Conservation (phyloP, 2,113 vertebrate genomes). For the Thinocorus orbignyianus region DNA sequence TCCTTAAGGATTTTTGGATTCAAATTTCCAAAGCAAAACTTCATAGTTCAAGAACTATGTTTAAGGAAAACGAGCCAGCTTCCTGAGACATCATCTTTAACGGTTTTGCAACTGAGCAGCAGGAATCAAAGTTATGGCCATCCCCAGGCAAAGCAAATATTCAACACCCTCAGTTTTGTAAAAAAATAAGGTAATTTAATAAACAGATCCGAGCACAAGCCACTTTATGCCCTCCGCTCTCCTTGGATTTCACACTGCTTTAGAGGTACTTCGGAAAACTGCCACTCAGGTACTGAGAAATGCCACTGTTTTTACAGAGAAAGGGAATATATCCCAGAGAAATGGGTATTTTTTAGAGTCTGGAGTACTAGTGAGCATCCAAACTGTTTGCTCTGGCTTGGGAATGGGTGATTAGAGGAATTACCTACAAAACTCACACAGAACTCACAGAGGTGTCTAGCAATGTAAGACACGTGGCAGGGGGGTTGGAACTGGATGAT, state of each 20-base stretch:
- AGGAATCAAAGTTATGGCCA: not conserved
- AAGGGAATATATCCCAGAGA: not conserved
- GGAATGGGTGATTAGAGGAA: not conserved
- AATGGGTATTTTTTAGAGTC: not conserved
- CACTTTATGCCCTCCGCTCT: not conserved
- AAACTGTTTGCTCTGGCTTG: not conserved
- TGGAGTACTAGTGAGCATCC: not conserved
- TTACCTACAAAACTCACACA: not conserved
- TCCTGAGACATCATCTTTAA: not conserved
- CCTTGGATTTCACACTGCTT: not conserved
- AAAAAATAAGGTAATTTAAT: conserved; percentile 34
- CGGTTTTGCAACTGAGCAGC: not conserved
- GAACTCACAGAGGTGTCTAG: not conserved
- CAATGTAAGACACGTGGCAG: not conserved
- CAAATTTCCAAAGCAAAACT: not conserved
- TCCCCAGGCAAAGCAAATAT: not conserved
- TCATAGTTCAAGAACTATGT: not conserved
- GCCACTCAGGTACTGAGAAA: not conserved
- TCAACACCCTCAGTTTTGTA: not conserved
- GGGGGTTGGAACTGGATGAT: too few species aligned
- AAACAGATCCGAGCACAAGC: not conserved
- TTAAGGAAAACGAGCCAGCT: not conserved
- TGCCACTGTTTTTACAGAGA: not conserved
- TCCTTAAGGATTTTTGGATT: not conserved
- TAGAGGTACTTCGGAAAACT: not conserved